Evolutionary conservation across 2,113 vertebrate genomes (phyloP), one percentile per base, ranked within the genome.

Genomic region (Cebus imitator): DNA sequence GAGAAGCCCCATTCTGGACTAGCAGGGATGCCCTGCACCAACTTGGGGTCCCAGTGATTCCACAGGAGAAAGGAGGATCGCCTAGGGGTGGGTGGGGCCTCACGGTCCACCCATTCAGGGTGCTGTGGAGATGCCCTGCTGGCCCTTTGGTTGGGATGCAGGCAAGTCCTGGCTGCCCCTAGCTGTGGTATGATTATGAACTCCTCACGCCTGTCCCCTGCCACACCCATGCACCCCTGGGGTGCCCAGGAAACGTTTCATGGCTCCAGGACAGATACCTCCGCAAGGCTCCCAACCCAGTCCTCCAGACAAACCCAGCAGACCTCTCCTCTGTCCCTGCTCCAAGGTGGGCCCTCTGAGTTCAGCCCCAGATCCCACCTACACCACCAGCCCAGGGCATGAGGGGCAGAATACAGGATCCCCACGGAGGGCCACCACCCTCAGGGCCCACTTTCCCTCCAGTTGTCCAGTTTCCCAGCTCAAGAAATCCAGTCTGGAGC

Each of bases 31-130:
- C 13, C 5, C 16, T 23, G 6, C 1, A 13, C 45, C 40, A 58
- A n/a, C 11, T 55, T 2, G 0, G 8, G 0, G 12, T 66, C 50
- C 37, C 21, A 21, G 21, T 5, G 50, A 81, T 5, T 6, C 5
- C 52, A 45, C 14, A 16, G 27, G 23, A 55, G 2, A 12, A 16
- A 40, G 43, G n/a, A 32, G 3, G 40, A 35, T 18, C 6, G 0
- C 12, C 17, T 27, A 40, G 16, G 27, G 40, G 7, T 3, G 10
- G 5, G 16, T 8, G 25, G 68, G 5, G 12, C 3, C 2, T 64
- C 43, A 21, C 0, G 0, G 30, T 17, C 55, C 20, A 17, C 8
- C 5, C 3, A 7, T 14, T 2, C 37, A 27, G 0, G 2, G 45
- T 57, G 21, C n/a, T 86, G 25, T 6, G 5, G 5, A 58, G 76